Conservation (phyloP, 1,140 invertebrate species). For the Plodia interpunctella region DNA sequence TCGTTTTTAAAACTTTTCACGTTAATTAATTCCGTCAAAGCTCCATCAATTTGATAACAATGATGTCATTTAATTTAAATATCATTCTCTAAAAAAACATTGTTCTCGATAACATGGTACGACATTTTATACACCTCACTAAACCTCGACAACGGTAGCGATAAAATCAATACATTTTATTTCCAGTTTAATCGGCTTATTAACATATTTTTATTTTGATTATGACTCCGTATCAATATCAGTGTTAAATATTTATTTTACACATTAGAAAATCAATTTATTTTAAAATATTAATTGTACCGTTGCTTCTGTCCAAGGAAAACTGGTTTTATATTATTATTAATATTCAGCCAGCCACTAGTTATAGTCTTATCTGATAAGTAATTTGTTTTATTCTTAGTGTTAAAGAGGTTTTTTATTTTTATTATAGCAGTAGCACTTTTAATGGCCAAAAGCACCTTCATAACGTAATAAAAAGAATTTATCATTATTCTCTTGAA, state of each 20-base stretch:
- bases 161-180: neutral
- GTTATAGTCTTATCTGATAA: neutral
- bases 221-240: neutral
- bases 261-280: no score
- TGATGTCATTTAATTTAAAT: no score
- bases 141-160: neutral
- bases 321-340: neutral
- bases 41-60: no score
- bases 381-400: neutral
- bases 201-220: constrained; percentile 6
- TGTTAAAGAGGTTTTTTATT: neutral
- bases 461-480: neutral
- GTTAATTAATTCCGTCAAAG: no score
- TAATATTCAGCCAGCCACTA: neutral
- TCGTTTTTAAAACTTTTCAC: no score
- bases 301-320: neutral
- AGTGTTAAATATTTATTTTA: neutral
- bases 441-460: neutral
- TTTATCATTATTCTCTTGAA: neutral
- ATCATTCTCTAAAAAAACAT: no score
- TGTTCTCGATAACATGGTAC: no score
- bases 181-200: constrained; percentile 1
- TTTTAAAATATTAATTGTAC: neutral
- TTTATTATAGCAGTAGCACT: neutral
- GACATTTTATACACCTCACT: neutral